phyloP scores from a whole-genome alignment of 2,113 vertebrate species.

The Hiodon tergisus region DNA sequence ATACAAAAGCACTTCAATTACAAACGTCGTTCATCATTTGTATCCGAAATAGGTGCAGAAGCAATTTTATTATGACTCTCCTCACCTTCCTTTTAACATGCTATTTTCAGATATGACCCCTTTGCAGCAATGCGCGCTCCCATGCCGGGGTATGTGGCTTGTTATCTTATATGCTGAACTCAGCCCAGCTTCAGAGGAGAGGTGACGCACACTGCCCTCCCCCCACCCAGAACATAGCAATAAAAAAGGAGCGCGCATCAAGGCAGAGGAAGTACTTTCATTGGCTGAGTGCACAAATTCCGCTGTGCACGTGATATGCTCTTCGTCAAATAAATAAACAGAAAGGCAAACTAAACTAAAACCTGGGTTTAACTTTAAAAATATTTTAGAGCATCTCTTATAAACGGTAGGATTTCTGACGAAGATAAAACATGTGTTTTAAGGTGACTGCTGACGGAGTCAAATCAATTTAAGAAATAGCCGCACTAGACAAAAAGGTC shows the following conservation, averaged over 20 bases:
- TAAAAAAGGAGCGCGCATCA: constrained; percentile 46
- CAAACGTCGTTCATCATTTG: too few relatives aligned
- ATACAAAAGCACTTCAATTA: too few relatives aligned
- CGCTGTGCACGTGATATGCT: constrained; percentile 16
- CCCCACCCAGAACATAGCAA: constrained; percentile 52
- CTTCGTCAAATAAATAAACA: constrained; percentile 21
- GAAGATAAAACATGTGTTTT: neutral
- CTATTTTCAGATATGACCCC: constrained; percentile 38
- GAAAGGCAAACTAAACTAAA: constrained; percentile 6
- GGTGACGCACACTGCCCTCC: constrained; percentile 41
- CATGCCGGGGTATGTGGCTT: constrained; percentile 15
- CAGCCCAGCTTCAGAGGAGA: constrained; percentile 18
- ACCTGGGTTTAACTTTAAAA: neutral
- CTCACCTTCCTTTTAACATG: neutral
- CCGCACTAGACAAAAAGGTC: constrained; percentile 24
- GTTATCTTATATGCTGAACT: neutral
- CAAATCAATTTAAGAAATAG: constrained; percentile 1
- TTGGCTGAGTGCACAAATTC: constrained; percentile 29
- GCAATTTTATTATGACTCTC: neutral
- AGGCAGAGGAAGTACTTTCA: constrained; percentile 26
- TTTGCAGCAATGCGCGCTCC: constrained; percentile 39
- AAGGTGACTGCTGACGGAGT: neutral
- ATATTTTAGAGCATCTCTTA: neutral
- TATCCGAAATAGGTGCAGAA: too few relatives aligned
- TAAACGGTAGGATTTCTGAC: neutral